phyloP scores from a whole-genome alignment of 2,888 invertebrate species.

The Seira sanloemensis region DNA sequence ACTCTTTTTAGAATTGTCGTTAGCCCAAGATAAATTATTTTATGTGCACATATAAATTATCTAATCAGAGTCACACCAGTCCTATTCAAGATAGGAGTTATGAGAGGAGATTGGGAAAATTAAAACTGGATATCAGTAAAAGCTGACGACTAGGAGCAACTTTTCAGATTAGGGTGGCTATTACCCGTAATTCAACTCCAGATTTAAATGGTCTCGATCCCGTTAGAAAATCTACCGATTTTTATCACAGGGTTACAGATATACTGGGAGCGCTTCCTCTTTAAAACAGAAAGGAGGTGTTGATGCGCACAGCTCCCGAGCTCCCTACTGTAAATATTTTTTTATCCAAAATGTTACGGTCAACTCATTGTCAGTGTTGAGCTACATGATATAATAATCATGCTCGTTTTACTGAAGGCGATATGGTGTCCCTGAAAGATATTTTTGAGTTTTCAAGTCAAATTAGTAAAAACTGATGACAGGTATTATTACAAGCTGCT shows the following conservation, averaged over 20 bases:
- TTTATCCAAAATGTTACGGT: neutral
- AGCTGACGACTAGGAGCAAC: neutral
- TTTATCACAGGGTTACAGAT: slow-evolving; percentile 19
- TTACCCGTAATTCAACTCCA: slow-evolving; percentile 28
- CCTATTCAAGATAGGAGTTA: no score
- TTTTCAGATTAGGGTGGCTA: neutral
- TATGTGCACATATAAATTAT: slow-evolving; percentile 27
- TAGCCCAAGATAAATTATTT: neutral
- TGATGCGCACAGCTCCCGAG: neutral
- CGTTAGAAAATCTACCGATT: slow-evolving; percentile 38
- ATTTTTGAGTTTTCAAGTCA: slow-evolving; percentile 24
- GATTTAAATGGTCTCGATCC: slow-evolving; percentile 50
- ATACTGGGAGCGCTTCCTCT: neutral
- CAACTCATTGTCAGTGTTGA: neutral
- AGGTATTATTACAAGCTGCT: slow-evolving; percentile 53
- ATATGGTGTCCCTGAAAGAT: neutral
- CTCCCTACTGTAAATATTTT: neutral
- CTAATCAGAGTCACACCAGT: slow-evolving; percentile 43
- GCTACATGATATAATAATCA: no score
- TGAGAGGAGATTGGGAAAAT: no score
- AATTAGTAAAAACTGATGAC: slow-evolving; percentile 57
- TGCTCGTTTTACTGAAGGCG: neutral
- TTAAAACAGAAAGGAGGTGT: neutral
- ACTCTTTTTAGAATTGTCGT: neutral
- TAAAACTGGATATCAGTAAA: no score